phyloP scores from a whole-genome alignment of 2,113 vertebrate species.

The Ageneiosus marmoratus region DNA sequence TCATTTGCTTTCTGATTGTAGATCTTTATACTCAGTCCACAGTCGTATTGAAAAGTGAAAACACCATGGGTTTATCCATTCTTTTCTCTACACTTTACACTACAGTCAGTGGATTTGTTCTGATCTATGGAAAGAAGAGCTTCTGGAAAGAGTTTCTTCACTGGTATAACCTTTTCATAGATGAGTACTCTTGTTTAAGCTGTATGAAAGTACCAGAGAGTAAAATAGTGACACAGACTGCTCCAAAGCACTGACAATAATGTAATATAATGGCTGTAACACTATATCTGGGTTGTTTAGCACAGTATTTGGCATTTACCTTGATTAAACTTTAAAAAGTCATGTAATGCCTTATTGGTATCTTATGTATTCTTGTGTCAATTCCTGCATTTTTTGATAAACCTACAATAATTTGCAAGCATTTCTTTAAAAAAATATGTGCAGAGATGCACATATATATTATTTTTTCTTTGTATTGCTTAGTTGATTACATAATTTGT shows the following conservation, averaged over 20 bases:
- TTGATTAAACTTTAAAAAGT: background rate
- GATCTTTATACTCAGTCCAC: slow-evolving; percentile 69
- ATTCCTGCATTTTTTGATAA: too few species aligned
- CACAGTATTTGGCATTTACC: background rate
- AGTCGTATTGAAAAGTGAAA: slow-evolving; percentile 56
- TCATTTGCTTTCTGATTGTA: slow-evolving; percentile 64
- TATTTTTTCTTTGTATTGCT: background rate
- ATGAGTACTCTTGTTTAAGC: slow-evolving; percentile 63
- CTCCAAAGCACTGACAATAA: slow-evolving; percentile 48
- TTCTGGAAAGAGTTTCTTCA: slow-evolving; percentile 68
- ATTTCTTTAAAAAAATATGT: background rate
- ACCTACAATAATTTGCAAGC: background rate
- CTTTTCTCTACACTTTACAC: slow-evolving; percentile 70
- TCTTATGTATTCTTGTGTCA: background rate
- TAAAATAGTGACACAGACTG: slow-evolving; percentile 44
- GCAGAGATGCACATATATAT: background rate
- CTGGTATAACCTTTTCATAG: slow-evolving; percentile 61
- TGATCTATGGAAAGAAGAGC: slow-evolving; percentile 73
- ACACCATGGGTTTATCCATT: slow-evolving; percentile 56
- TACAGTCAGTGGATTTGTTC: slow-evolving; percentile 56
- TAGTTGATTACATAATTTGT: background rate
- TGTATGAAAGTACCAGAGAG: slow-evolving; percentile 65
- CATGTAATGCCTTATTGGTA: background rate
- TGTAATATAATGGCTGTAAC: background rate
- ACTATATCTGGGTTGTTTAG: background rate